These are phyloP conservation scores for Cepphus grylle DNA, from an alignment of 2,113 vertebrate genomes.

Conservation along the genomic window DNA sequence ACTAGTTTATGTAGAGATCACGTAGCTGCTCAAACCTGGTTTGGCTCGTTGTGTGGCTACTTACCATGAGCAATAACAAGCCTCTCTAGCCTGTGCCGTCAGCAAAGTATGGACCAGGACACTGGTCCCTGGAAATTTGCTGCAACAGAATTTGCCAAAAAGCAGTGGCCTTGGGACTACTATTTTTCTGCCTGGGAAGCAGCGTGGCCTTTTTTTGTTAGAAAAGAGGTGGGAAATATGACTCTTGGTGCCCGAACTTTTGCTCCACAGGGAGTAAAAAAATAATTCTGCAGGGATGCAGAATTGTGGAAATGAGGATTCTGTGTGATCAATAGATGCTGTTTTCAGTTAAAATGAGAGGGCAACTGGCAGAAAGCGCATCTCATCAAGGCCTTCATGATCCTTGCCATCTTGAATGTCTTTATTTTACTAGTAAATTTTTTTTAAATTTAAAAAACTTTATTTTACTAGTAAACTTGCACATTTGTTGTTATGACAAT, in stretches of 20 bases:
- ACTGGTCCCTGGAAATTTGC: not conserved
- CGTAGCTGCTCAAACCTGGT: not conserved
- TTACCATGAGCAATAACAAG: not conserved
- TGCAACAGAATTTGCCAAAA: not conserved
- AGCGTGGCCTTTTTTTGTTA: not conserved
- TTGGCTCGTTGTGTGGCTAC: not conserved
- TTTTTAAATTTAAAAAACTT: no score
- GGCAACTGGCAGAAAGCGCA: not conserved
- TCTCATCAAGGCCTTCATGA: not conserved
- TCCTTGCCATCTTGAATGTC: not conserved
- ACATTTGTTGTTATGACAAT: not conserved
- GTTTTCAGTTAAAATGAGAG: not conserved
- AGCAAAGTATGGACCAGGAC: not conserved
- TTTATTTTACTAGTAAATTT: not conserved
- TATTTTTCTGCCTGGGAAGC: not conserved
- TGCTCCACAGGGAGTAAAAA: not conserved
- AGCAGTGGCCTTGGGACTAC: not conserved
- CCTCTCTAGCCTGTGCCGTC: not conserved
- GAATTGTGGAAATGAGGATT: not conserved
- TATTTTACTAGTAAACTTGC: not conserved
- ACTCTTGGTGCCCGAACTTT: not conserved
- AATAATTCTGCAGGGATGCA: not conserved
- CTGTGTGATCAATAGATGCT: not conserved
- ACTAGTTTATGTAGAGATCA: not conserved
- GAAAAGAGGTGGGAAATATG: not conserved